phyloP scores from a whole-genome alignment of 2,797 vertebrate genomes.

The Cryptoblepharus egeriae region DNA sequence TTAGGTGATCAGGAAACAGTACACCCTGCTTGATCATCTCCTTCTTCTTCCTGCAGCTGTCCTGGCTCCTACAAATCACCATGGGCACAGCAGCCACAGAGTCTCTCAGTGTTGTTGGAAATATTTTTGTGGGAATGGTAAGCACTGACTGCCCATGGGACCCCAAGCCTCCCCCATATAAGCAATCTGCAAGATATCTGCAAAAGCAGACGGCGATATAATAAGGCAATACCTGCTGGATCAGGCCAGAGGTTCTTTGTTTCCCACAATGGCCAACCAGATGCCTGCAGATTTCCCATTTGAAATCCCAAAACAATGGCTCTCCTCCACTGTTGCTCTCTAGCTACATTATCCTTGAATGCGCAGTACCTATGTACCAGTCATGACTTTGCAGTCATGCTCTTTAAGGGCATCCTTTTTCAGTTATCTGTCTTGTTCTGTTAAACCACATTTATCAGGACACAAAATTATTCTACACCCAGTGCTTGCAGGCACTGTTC shows the following conservation, averaged over 20 bases:
- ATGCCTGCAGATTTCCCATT: too few relatives aligned
- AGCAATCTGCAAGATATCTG: too few relatives aligned
- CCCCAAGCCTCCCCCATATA: too few relatives aligned
- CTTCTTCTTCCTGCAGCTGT: constrained; percentile 82
- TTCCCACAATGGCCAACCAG: too few relatives aligned
- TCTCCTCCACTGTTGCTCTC: too few relatives aligned
- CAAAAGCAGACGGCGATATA: background rate
- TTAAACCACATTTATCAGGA: background rate
- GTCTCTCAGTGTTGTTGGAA: constrained; percentile 94
- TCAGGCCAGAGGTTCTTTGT: too few relatives aligned
- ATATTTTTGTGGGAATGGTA: constrained; percentile 98
- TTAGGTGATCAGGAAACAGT: background rate
- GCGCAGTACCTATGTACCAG: too few relatives aligned
- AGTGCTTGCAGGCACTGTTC: background rate
- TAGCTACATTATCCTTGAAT: too few relatives aligned
- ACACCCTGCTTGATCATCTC: background rate
- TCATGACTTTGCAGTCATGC: background rate
- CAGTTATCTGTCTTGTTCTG: background rate
- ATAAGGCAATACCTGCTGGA: too few relatives aligned
- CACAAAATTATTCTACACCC: background rate
- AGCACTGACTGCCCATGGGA: background rate
- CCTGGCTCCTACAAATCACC: constrained; percentile 93
- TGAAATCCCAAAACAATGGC: too few relatives aligned
- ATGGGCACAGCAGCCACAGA: constrained; percentile 92
- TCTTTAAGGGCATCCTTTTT: background rate